Evolutionary conservation across 2,888 invertebrate genomes (phyloP).

Genomic region (Agonopterix alstromeriana): DNA sequence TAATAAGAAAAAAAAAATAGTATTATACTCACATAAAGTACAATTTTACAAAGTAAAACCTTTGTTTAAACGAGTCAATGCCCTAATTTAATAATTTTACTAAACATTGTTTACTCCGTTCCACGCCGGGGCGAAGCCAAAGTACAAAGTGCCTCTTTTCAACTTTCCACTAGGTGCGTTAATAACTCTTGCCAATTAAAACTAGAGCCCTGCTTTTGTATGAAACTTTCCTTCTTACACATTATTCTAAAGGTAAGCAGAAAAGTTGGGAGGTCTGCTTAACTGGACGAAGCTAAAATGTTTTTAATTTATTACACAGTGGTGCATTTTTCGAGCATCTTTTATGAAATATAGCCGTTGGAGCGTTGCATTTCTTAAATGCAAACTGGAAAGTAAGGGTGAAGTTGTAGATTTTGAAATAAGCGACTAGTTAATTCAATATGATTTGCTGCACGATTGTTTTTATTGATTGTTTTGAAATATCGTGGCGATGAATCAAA

Average conservation of each 20-base stretch:
- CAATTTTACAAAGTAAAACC: too few relatives aligned
- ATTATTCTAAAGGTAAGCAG: constrained; percentile 1
- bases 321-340: constrained; percentile 36
- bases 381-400: constrained; percentile 5
- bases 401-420: too few relatives aligned
- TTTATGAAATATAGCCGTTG: constrained; percentile 33
- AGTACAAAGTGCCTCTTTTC: constrained; percentile 37
- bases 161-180: constrained; percentile 29
- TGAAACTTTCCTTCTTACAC: constrained; percentile 5
- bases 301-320: constrained; percentile 40
- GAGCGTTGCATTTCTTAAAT: constrained; percentile 18
- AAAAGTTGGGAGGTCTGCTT: constrained; percentile 11
- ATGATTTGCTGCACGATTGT: too few relatives aligned
- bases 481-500: too few relatives aligned
- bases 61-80: too few relatives aligned
- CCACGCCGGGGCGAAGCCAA: constrained; percentile 6
- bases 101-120: constrained; percentile 1
- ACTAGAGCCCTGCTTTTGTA: constrained; percentile 17
- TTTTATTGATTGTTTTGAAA: too few relatives aligned
- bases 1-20: too few relatives aligned
- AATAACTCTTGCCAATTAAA: constrained; percentile 16
- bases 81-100: background rate
- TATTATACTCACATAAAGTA: too few relatives aligned
- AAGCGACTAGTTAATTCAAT: too few relatives aligned
- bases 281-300: constrained; percentile 25